Evolutionary conservation across 1,140 invertebrate species (phyloP), one percentile per base, ranked within the genome.

Genomic region (Nilaparvata lugens): DNA sequence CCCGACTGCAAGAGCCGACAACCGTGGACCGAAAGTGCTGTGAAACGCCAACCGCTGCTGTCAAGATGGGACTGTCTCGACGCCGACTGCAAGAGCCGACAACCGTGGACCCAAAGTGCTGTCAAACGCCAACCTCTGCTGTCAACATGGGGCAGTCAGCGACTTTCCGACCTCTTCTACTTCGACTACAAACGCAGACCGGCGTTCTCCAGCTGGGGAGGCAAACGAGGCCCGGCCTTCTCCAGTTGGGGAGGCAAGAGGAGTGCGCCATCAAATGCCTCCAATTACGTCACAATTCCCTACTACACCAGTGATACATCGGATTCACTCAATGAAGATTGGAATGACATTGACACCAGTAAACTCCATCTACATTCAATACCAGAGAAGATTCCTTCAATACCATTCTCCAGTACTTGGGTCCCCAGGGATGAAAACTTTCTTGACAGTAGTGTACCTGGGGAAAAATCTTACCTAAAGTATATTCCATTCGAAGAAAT

Each of bases 231-330:
- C 11, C 59, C 59, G 24, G 59, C 59, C 16, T 60, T 60, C 55
- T 60, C 59, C 11, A 61, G 61, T 51, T 67, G 66, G 66, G 66
- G 66, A 19, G 66, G 66, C 11, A 67, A 67, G 62, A 45, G 65
- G 31, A 52, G 40, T 19, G 21, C 16, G 21, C 16, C 38, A 9
- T 48, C 16, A 48, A 18, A 48, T 48, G 13, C 16, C 16, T 11
- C 5, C 16, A 48, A 48, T 48, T 16, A 16, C 21, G 18, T 16
- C 21, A 48, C 16, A 2, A 19, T 18, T 48, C 16, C 16, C 45
- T 5, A 48, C 18, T 18, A 18, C 16, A 48, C 45, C 16, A 48
- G 2, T 23, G 45, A 48, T 9, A 19, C 2, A 9, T 48, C 14
- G 45, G 45, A 19, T 2, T 7, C 45, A 11, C 13, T 19, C 7